phyloP scores from a whole-genome alignment of 2,797 vertebrate species.

The Threskiornis aethiopicus region DNA sequence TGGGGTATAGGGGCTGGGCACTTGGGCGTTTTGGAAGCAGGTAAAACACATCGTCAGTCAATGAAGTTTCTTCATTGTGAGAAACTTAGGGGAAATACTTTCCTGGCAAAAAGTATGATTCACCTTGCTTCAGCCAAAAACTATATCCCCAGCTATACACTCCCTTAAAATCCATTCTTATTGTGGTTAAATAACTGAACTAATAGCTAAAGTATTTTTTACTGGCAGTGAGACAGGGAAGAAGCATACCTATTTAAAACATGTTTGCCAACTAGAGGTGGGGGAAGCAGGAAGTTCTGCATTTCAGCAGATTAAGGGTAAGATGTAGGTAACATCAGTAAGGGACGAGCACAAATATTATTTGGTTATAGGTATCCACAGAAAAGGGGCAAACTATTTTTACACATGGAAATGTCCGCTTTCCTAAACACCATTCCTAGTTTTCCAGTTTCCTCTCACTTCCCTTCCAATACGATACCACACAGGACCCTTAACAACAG shows the following conservation, averaged over 20 bases:
- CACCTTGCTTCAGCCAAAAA: background rate
- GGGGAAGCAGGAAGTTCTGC: background rate
- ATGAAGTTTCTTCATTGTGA: background rate
- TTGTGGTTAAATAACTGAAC: background rate
- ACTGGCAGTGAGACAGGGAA: background rate
- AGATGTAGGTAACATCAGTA: background rate
- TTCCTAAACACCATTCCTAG: background rate
- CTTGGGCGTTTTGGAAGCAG: background rate
- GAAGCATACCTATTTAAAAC: background rate
- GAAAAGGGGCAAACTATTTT: background rate
- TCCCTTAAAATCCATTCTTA: background rate
- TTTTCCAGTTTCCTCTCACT: background rate
- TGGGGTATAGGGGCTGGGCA: too few relatives aligned
- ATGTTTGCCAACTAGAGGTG: background rate
- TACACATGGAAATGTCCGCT: background rate
- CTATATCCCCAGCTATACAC: background rate
- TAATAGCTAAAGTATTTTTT: background rate
- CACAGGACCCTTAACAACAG: background rate
- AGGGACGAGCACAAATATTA: background rate
- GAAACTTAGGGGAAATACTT: background rate
- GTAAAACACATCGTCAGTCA: background rate
- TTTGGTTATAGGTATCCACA: background rate
- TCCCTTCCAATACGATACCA: background rate
- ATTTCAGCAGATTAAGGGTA: background rate
- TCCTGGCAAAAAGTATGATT: background rate